Base-by-base conservation (phyloP, 2,797 vertebrate genomes). In the Graptemys geographica region DNA sequence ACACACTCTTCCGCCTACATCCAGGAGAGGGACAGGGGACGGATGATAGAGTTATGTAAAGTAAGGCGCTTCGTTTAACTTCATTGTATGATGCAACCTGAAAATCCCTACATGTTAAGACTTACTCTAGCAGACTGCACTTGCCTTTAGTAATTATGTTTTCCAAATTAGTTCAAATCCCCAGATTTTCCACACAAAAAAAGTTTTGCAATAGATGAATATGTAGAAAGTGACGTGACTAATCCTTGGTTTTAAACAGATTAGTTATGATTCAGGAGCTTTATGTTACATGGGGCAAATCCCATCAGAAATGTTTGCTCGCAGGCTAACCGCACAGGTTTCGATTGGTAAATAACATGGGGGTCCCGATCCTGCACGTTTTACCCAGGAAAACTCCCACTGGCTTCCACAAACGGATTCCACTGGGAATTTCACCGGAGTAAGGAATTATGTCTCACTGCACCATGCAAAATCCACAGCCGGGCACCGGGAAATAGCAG, bases 191-290 rank as follows among this genome's bases (percentile, higher is more conserved):
- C 90, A 95, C 55, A 69, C 93, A 95, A 84, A 51, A 85, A 86
- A 88, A 92, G 49, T 47, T 91, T 95, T 83, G 82, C 44, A 59
- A 90, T 92, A 90, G 81, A 84, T 81, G 52, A 95, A 82, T 86
- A 96, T 52, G 81, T 81, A 1, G 62, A 95, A 96, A 95, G 78
- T 83, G 92, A 96, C 56, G 49, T 95, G 92, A 97, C 95, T 98
- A 97, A 97, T 97, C 96, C 69, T 87, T 51, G 81, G 87, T 94
- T 96, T 96, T 95, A 96, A 95, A 92, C 85, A 94, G 96, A 97
- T 98, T 97, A 97, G 96, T 80, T 95, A 88, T 93, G 97, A 97
- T 95, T 98, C 97, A 91, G 90, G 62, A 57, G 89, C 90, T 69
- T 96, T 96, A 52, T 8, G 33, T 93, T 96, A 90, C 90, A 52